Evolutionary conservation across 2,113 vertebrate species (phyloP).

Genomic region (Rhagologus leucostigma): DNA sequence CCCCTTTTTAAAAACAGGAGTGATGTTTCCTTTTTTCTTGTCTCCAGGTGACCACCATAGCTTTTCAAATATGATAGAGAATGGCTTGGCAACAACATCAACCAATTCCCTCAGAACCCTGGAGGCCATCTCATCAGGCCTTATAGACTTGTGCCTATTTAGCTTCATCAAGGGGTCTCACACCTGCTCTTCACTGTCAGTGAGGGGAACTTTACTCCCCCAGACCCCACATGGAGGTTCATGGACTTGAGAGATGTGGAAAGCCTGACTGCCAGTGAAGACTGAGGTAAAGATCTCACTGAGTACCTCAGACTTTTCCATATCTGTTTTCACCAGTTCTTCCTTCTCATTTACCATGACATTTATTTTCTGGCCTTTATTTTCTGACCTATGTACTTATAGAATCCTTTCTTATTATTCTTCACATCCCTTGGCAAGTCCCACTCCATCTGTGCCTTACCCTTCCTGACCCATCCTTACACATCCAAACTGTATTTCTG

Average conservation of each 20-base stretch:
- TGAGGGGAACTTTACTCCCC: background rate
- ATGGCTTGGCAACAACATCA: background rate
- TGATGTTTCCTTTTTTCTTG: background rate
- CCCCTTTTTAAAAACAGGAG: background rate
- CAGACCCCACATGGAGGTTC: background rate
- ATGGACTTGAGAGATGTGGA: background rate
- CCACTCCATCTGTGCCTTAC: background rate
- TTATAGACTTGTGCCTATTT: background rate
- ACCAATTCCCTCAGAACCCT: background rate
- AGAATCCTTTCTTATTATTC: background rate
- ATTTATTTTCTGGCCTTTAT: background rate
- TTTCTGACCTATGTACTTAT: background rate
- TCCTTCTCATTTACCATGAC: rapidly evolving
- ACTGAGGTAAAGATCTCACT: background rate
- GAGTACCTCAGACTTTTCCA: background rate
- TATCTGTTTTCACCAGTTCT: background rate
- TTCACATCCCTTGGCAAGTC: background rate
- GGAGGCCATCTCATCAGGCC: background rate
- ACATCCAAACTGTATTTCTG: background rate
- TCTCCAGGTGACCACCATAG: background rate
- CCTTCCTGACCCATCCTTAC: background rate
- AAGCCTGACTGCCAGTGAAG: background rate
- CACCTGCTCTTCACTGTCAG: background rate
- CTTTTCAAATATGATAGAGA: background rate
- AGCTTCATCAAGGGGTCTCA: background rate